phyloP scores from a whole-genome alignment of 2,797 vertebrate genomes.

The Alfaro cultratus region DNA sequence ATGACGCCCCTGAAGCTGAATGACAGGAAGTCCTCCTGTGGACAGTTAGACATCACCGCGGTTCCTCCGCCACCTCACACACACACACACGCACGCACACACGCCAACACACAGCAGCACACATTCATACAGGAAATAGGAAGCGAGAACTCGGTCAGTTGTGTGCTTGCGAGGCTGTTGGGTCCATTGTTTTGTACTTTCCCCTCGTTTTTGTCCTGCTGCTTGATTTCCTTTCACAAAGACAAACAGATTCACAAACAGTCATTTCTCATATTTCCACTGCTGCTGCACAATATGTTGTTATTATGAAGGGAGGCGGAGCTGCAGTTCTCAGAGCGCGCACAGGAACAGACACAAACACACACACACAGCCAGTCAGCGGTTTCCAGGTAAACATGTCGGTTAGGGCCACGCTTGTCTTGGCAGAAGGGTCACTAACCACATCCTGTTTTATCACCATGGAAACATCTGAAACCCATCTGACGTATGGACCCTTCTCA shows the following conservation, averaged over 20 bases:
- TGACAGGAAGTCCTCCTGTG: slow-evolving; percentile 98
- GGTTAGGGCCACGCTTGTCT: slow-evolving; percentile 55
- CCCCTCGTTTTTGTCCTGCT: slow-evolving; percentile 17
- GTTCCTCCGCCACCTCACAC: slow-evolving; percentile 56
- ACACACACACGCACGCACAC: background rate
- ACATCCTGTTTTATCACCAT: slow-evolving; percentile 86
- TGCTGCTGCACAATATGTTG: background rate
- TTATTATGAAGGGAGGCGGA: background rate
- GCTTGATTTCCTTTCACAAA: slow-evolving; percentile 32
- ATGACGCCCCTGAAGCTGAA: slow-evolving; percentile 91
- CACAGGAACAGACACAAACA: background rate
- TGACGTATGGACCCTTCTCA: slow-evolving; percentile 21
- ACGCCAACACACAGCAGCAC: slow-evolving; percentile 62
- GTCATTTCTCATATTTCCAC: background rate
- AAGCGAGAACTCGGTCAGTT: slow-evolving; percentile 44
- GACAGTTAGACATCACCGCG: slow-evolving; percentile 79
- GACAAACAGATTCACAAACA: slow-evolving; percentile 8
- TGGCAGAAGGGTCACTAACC: slow-evolving; percentile 74
- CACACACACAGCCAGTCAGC: slow-evolving; percentile 11
- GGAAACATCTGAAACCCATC: slow-evolving; percentile 73
- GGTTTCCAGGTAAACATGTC: slow-evolving; percentile 78
- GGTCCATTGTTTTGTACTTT: slow-evolving; percentile 62
- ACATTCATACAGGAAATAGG: slow-evolving; percentile 76
- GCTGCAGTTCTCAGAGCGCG: background rate
- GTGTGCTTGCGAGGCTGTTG: slow-evolving; percentile 26